A percentile compares a stretch with the other conserved stretches of the same genome.
Conservation (phyloP, 1,140 invertebrate genomes). For the Proales similis region DNA sequence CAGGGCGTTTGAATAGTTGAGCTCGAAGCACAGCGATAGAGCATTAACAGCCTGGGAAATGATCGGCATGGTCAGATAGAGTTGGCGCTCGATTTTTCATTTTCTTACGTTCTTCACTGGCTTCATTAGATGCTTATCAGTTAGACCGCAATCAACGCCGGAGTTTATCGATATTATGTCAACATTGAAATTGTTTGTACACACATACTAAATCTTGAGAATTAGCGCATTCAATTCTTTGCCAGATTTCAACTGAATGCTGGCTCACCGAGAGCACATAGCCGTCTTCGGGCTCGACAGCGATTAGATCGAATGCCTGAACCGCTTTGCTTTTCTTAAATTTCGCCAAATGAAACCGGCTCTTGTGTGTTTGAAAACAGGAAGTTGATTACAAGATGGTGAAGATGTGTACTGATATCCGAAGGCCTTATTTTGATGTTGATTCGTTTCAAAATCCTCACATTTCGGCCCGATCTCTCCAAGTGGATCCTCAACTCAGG, state of each 20-base stretch:
- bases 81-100: not conserved
- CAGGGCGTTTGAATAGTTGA: conserved; percentile 9
- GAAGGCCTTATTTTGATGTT: conserved; percentile 30
- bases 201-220: conserved; percentile 19
- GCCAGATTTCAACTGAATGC: not conserved
- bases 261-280: conserved; percentile 11
- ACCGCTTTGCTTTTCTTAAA: conserved; percentile 30
- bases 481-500: not conserved
- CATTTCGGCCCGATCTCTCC: not conserved
- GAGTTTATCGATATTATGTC: conserved; percentile 26
- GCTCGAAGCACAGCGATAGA: conserved; percentile 10
- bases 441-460: conserved; percentile 9
- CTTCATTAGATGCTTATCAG: conserved; percentile 33
- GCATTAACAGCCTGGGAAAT: conserved; percentile 8
- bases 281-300: conserved; percentile 28
- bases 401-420: conserved; percentile 24
- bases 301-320: conserved; percentile 4
- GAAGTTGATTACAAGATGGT: conserved; percentile 23
- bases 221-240: not conserved
- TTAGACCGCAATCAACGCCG: conserved; percentile 30
- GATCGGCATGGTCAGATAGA: not conserved
- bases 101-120: conserved; percentile 23
- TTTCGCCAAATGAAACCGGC: conserved; percentile 1
- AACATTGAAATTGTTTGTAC: conserved; percentile 34
- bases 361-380: not conserved